Evolutionary conservation across 2,113 vertebrate species (phyloP).

Genomic region (Lycocorax pyrrhopterus): DNA sequence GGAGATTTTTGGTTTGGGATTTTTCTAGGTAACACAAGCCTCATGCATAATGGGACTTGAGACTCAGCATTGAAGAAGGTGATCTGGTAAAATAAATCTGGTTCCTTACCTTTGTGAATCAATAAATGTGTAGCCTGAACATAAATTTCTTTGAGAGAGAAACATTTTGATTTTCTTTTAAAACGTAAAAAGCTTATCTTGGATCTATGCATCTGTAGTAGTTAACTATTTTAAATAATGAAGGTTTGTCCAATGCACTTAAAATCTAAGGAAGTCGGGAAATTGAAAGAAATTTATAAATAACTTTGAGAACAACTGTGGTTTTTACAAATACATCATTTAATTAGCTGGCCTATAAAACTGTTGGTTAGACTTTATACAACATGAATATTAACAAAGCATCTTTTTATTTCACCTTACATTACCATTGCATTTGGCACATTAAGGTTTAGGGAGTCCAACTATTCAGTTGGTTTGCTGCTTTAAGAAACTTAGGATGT

Average conservation of each 20-base stretch:
- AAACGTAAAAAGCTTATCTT: neutral
- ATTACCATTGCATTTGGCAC: neutral
- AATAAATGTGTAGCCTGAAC: neutral
- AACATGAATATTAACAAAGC: neutral
- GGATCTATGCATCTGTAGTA: neutral
- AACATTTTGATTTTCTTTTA: neutral
- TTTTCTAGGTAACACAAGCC: neutral
- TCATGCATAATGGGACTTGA: neutral
- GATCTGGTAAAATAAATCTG: neutral
- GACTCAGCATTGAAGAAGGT: neutral
- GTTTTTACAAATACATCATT: neutral
- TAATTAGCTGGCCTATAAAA: neutral
- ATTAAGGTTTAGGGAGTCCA: neutral
- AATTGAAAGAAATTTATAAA: neutral
- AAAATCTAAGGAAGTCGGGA: neutral
- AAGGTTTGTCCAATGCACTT: neutral
- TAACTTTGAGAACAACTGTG: neutral
- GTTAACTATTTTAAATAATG: neutral
- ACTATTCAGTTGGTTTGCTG: neutral
- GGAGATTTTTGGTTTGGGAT: neutral
- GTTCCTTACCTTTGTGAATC: neutral
- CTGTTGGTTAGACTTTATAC: neutral
- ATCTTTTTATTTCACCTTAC: neutral
- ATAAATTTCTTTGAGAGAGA: neutral
- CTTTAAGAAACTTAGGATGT: neutral